Conservation (phyloP, 2,113 vertebrate genomes). For the Monarcha castaneiventris region DNA sequence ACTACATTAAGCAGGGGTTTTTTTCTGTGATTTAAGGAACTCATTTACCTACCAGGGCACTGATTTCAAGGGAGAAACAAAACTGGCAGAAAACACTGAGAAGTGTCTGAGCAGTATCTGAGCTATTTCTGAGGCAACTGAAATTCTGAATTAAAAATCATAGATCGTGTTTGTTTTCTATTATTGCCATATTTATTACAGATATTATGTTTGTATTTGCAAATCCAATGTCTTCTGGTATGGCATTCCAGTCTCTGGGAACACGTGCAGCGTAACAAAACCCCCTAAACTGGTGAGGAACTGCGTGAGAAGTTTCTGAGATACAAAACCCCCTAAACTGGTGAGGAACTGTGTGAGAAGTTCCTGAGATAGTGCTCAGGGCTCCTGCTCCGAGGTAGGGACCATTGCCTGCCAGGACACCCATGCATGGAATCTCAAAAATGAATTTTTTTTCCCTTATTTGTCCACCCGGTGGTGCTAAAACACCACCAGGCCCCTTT, state of each 20-base stretch:
- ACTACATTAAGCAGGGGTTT: not conserved
- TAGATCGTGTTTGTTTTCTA: not conserved
- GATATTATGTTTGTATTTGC: not conserved
- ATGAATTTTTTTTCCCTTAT: not conserved
- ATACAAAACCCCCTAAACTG: no score
- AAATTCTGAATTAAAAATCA: not conserved
- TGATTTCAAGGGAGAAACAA: not conserved
- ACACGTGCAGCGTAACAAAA: not conserved
- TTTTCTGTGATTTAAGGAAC: not conserved
- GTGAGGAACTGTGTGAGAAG: not conserved
- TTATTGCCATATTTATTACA: not conserved
- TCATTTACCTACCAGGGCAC: not conserved
- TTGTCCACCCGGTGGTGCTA: conserved; percentile 62
- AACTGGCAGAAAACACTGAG: not conserved
- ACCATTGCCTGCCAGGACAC: not conserved
- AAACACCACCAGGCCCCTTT: not conserved
- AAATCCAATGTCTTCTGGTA: not conserved
- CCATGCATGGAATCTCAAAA: not conserved
- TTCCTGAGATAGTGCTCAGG: not conserved
- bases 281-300: not conserved
- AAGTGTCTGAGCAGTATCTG: not conserved
- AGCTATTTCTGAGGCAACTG: not conserved
- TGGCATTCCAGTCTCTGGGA: not conserved
- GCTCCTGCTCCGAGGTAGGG: not conserved
- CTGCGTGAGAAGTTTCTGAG: not conserved